Evolutionary conservation across 2,888 invertebrate genomes (phyloP).

Genomic region (Sinotaia quadrata): DNA sequence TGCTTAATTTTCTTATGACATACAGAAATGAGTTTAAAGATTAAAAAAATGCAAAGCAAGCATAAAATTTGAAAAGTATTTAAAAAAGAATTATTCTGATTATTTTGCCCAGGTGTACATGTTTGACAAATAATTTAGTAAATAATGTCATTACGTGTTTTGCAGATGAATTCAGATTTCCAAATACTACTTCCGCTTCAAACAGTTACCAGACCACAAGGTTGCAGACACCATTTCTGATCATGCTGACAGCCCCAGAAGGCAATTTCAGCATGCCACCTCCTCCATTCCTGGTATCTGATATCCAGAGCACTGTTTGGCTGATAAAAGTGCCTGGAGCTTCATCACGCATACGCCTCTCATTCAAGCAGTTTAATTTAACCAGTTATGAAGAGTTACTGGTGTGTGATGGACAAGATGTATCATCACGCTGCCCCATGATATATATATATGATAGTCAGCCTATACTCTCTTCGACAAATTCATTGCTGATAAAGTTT

Average conservation of each 20-base stretch:
- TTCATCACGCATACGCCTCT: constrained; percentile 6
- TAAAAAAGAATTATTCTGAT: no score
- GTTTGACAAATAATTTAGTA: no score
- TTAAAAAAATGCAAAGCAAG: no score
- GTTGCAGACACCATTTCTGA: no score
- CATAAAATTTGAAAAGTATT: no score
- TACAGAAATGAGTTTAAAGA: no score
- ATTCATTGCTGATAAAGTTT: constrained; percentile 12
- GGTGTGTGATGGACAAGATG: constrained; percentile 15
- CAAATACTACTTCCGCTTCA: no score
- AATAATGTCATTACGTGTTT: no score
- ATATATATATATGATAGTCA: not conserved
- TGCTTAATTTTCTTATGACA: no score
- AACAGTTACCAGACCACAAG: no score
- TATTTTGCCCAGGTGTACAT: no score
- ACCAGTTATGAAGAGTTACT: not conserved
- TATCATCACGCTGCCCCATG: not conserved
- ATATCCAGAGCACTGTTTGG: constrained; percentile 7
- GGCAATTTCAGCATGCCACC: constrained; percentile 26
- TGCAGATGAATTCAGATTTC: no score
- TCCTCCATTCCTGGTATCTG: not conserved
- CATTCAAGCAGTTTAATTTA: not conserved
- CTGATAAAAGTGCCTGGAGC: constrained; percentile 9
- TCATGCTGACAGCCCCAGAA: not conserved
- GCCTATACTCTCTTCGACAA: not conserved